phyloP scores from a whole-genome alignment of 2,888 invertebrate genomes.

The Himalopsyche japonica region DNA sequence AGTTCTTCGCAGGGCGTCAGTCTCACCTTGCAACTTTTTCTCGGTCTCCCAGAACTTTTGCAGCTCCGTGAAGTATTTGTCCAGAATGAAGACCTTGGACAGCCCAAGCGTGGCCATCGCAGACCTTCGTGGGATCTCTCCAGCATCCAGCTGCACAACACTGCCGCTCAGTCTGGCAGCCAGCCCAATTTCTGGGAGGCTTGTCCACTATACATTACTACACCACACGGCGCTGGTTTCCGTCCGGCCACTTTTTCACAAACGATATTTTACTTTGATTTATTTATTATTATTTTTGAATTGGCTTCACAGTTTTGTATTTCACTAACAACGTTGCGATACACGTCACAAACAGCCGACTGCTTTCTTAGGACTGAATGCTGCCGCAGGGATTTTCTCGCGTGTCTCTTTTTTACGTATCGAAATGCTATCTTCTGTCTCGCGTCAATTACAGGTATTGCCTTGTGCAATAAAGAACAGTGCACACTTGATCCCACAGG shows the following conservation, averaged over 20 bases:
- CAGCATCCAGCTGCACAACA: neutral
- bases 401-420: neutral
- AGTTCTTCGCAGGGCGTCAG: neutral
- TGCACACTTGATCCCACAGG: neutral
- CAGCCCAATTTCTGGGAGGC: neutral
- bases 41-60: slow-evolving; percentile 97
- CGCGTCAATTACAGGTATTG: neutral
- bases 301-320: neutral
- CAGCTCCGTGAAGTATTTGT: slow-evolving; percentile 95
- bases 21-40: slow-evolving; percentile 92
- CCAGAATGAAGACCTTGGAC: slow-evolving; percentile 95
- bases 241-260: neutral
- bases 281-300: neutral
- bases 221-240: neutral
- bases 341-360: slow-evolving; percentile 9
- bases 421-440: neutral
- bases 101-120: slow-evolving; percentile 94
- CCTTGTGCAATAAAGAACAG: neutral
- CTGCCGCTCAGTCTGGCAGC: neutral
- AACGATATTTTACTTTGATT: neutral
- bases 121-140: slow-evolving; percentile 45
- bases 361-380: slow-evolving; percentile 37
- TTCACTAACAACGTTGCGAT: neutral
- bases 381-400: slow-evolving; percentile 25
- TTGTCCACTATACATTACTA: neutral